Evolutionary conservation across 2,797 vertebrate species (phyloP).

Genomic region (Oreochromis grahami): DNA sequence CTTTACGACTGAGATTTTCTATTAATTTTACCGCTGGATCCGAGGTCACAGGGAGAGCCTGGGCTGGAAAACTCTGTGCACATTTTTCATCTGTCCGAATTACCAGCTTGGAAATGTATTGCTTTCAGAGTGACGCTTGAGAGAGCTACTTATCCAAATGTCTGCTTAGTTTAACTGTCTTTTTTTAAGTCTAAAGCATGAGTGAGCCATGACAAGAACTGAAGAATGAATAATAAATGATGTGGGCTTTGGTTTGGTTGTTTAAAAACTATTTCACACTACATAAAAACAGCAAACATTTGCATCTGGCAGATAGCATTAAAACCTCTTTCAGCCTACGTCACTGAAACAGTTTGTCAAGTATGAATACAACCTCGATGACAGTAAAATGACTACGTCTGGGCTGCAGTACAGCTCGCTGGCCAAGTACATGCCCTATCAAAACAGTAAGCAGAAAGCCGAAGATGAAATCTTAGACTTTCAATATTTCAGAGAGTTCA

Average conservation of each 20-base stretch:
- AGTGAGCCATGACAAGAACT: slow-evolving; percentile 9
- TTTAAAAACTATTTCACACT: background rate
- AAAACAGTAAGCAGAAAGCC: slow-evolving; percentile 46
- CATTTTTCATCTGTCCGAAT: slow-evolving; percentile 34
- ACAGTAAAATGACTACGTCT: slow-evolving; percentile 44
- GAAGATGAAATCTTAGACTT: slow-evolving; percentile 42
- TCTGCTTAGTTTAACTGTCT: slow-evolving; percentile 27
- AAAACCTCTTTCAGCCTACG: slow-evolving; percentile 10
- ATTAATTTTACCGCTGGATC: slow-evolving; percentile 44
- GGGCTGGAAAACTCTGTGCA: slow-evolving; percentile 16
- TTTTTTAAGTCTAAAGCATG: slow-evolving; percentile 3
- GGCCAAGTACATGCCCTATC: slow-evolving; percentile 41
- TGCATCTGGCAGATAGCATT: slow-evolving; percentile 24
- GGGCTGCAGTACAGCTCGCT: background rate
- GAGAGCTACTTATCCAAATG: slow-evolving; percentile 16
- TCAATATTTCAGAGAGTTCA: slow-evolving; percentile 53
- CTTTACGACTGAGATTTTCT: slow-evolving; percentile 59
- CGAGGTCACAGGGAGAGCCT: slow-evolving; percentile 44
- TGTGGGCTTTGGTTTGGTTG: background rate
- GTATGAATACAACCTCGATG: slow-evolving; percentile 20
- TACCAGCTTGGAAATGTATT: slow-evolving; percentile 17
- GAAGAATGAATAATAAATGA: slow-evolving; percentile 19
- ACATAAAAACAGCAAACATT: slow-evolving; percentile 25
- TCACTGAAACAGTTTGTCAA: slow-evolving; percentile 28
- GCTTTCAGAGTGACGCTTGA: background rate